Evolutionary conservation across 2,113 vertebrate species (phyloP).

Genomic region (Etheostoma cragini): DNA sequence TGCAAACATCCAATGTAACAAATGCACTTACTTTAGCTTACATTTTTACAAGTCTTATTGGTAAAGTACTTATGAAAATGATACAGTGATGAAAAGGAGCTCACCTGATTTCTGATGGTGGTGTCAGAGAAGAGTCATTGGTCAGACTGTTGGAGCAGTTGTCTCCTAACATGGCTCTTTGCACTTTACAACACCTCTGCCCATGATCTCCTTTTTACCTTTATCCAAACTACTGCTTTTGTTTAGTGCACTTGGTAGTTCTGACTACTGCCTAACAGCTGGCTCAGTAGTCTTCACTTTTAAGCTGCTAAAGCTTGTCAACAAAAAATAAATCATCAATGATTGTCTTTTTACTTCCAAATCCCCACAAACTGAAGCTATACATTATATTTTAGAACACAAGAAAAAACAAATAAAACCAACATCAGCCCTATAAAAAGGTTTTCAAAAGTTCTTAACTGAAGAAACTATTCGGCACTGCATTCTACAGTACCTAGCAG

Average conservation of each 20-base stretch:
- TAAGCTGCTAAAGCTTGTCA: neutral
- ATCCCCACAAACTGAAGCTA: neutral
- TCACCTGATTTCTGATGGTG: conserved; percentile 49
- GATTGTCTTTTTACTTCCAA: neutral
- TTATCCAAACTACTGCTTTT: neutral
- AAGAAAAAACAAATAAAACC: neutral
- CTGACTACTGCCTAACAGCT: neutral
- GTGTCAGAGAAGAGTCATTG: conserved; percentile 37
- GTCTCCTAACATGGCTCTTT: conserved; percentile 42
- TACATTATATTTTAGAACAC: neutral
- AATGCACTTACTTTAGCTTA: neutral
- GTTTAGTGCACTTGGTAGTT: neutral
- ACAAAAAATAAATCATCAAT: neutral
- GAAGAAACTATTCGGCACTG: neutral
- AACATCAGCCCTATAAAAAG: no score
- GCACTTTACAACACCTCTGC: neutral
- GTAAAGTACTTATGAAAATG: neutral
- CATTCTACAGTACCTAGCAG: neutral
- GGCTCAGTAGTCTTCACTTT: neutral
- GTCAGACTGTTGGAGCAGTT: conserved; percentile 47
- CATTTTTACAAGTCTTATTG: neutral
- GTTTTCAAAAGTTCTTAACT: no score
- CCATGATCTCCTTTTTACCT: neutral
- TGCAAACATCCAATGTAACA: neutral
- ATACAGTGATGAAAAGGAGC: conserved; percentile 4